A percentile compares a stretch with the other conserved stretches of the same genome.
These are phyloP conservation scores for Aepyceros melampus DNA, from an alignment of 2,113 vertebrate species.

Conservation along the genomic window DNA sequence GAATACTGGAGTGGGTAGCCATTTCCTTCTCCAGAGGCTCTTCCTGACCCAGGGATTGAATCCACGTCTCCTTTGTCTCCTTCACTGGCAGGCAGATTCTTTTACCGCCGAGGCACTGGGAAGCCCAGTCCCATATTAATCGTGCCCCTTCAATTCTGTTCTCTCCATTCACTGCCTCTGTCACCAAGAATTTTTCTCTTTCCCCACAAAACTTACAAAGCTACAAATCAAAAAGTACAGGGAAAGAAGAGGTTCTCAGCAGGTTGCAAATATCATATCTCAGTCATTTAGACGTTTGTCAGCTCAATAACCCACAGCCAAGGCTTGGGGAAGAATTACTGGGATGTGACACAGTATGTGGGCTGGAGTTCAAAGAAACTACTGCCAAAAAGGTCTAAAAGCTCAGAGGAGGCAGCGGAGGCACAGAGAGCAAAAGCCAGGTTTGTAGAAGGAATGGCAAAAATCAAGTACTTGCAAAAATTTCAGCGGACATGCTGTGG, in stretches of 20 bases:
- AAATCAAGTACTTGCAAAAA: background rate
- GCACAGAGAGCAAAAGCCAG: background rate
- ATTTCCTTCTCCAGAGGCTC: background rate
- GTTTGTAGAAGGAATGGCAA: background rate
- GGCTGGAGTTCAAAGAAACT: constrained; percentile 61
- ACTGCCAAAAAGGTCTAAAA: constrained; percentile 56
- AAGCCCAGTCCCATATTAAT: constrained; percentile 25
- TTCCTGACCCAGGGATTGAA: background rate
- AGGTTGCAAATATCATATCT: constrained; percentile 78
- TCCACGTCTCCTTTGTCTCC: accelerated
- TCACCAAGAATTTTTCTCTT: constrained; percentile 67
- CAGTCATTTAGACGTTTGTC: constrained; percentile 79
- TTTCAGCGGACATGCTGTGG: background rate
- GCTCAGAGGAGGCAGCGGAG: constrained; percentile 28
- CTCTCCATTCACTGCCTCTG: constrained; percentile 43
- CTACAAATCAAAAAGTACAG: constrained; percentile 78
- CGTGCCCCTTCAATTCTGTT: constrained; percentile 27
- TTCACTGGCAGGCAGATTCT: background rate
- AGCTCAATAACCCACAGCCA: constrained; percentile 71
- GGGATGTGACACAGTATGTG: constrained; percentile 71
- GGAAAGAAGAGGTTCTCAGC: constrained; percentile 77
- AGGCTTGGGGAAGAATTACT: constrained; percentile 66
- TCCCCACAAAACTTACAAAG: constrained; percentile 70
- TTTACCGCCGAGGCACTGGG: background rate
- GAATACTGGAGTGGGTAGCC: background rate